Evolutionary conservation across 2,797 vertebrate species (phyloP).

Genomic region (Merluccius polli): DNA sequence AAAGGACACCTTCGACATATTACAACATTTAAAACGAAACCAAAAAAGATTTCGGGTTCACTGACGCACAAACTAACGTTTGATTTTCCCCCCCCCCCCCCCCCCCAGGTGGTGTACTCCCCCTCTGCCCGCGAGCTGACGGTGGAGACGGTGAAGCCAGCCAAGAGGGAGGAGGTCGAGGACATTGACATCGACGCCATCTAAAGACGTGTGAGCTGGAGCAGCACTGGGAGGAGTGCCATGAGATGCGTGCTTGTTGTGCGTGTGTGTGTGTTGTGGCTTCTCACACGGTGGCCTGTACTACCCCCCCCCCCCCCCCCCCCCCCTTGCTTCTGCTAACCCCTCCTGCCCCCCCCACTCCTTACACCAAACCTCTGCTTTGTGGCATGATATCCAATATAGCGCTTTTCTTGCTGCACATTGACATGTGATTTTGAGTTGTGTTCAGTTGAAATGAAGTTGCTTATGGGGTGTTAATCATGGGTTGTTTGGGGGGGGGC

Average conservation of each 20-base stretch:
- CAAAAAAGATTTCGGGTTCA: too few species aligned
- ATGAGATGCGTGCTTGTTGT: conserved; percentile 45
- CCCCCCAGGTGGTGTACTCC: conserved; percentile 89
- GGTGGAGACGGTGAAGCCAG: conserved; percentile 91
- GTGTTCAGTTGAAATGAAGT: conserved; percentile 53
- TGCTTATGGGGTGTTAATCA: conserved; percentile 63
- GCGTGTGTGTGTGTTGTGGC: conserved; percentile 52
- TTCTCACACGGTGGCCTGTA: conserved; percentile 22
- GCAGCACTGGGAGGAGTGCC: conserved; percentile 10
- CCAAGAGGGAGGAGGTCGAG: conserved; percentile 80
- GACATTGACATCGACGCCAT: conserved; percentile 98
- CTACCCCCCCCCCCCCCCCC: not conserved
- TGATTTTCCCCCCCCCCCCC: conserved; percentile 16
- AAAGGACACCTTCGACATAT: too few species aligned
- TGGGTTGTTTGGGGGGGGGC: conserved; percentile 35
- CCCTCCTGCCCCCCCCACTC: conserved; percentile 11
- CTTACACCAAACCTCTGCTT: conserved; percentile 37
- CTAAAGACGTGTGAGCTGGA: conserved; percentile 62
- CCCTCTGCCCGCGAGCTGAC: conserved; percentile 88
- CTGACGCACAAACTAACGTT: too few species aligned
- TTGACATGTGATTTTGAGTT: conserved; percentile 56
- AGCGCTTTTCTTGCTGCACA: conserved; percentile 67
- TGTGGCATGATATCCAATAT: conserved; percentile 66
- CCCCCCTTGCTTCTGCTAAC: conserved; percentile 16
- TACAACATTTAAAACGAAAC: too few species aligned